Base-by-base conservation (phyloP, 1,140 invertebrate genomes). In the Orchestia grillus region DNA sequence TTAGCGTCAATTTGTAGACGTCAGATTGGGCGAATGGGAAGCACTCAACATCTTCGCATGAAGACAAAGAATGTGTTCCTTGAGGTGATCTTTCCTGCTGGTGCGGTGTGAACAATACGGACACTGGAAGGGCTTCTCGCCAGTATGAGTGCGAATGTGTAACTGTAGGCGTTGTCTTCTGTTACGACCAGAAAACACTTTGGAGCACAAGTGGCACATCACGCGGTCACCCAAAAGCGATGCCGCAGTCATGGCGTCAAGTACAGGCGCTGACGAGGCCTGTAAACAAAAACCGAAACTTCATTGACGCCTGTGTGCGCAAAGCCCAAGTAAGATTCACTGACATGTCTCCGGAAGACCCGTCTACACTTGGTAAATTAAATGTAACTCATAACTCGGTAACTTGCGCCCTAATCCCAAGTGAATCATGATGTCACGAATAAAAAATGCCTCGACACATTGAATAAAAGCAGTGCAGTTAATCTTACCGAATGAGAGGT, bases 111-210 rank as follows among this genome's bases (percentile, higher is more conserved):
- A 96, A 96, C 98, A 98, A 87, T 97, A 97, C 96, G 97, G 97
- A 96, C 98, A 98, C 96, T 97, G 96, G 96, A 96, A 97, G 23
- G 97, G 97, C 94, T 97, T 97, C 96, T 97, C 97, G 23, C 98
- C 98, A 16, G 97, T 97, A 97, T 98, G 98, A n/a, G 98, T 98
- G 94, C 98, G 97, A 97, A 98, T 97, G 97, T 98, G 97, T 40
- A 96, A 95, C 91, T 96, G 96, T 53, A 97, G 96, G n/a, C 96
- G 96, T 95, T 97, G 96, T 92, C 95, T 96, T 91, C 96, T 95
- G 95, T 98, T 97, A 53, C 96, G 96, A 44, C 96, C 96, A 77
- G 96, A 92, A 92, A 97, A 97, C 15, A 96, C 90, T 96, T 97
- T 97, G 41, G 96, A 96, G 97, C 98, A 98, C 40, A 98, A 97